Percentiles rank a stretch among this genome's conserved stretches.
Conservation (phyloP, 2,888 invertebrate genomes). For the Eurois occulta region DNA sequence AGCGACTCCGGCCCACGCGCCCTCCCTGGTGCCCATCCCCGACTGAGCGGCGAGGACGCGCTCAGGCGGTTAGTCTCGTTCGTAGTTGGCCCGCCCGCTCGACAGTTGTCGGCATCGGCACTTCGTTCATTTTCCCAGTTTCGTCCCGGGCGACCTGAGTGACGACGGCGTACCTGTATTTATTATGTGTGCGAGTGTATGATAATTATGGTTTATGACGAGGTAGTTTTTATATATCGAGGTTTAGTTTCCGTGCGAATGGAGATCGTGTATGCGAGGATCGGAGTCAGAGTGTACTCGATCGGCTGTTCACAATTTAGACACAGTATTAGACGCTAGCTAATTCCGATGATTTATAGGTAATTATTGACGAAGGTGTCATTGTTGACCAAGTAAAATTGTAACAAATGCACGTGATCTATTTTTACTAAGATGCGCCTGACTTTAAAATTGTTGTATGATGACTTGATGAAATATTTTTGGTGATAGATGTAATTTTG, state of each 20-base stretch:
- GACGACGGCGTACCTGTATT: slow-evolving; percentile 72
- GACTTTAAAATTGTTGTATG: slow-evolving; percentile 78
- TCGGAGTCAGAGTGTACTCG: slow-evolving; percentile 42
- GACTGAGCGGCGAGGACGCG: slow-evolving; percentile 63
- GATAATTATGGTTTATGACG: slow-evolving; percentile 67
- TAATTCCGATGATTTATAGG: slow-evolving; percentile 53
- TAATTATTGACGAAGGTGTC: slow-evolving; percentile 64
- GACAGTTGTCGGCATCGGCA: slow-evolving; percentile 59
- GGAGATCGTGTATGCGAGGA: slow-evolving; percentile 51
- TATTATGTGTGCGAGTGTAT: slow-evolving; percentile 80
- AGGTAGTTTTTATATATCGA: slow-evolving; percentile 65
- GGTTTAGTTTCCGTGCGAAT: slow-evolving; percentile 57
- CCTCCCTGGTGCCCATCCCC: slow-evolving; percentile 63
- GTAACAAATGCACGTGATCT: slow-evolving; percentile 72
- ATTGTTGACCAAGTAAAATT: slow-evolving; percentile 76
- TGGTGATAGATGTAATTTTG: slow-evolving; percentile 87
- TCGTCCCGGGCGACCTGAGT: slow-evolving; percentile 48
- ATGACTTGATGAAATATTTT: slow-evolving; percentile 78
- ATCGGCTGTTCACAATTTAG: slow-evolving; percentile 55
- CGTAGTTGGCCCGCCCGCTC: slow-evolving; percentile 44
- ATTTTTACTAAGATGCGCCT: slow-evolving; percentile 83
- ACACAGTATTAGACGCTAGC: slow-evolving; percentile 63
- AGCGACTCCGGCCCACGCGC: slow-evolving; percentile 58
- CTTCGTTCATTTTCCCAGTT: slow-evolving; percentile 56
- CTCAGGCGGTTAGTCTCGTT: slow-evolving; percentile 41